Percentiles rank a stretch among this genome's conserved stretches.
Evolutionary conservation across 1,140 invertebrate genomes (phyloP).

Genomic region (Cyclina sinensis): DNA sequence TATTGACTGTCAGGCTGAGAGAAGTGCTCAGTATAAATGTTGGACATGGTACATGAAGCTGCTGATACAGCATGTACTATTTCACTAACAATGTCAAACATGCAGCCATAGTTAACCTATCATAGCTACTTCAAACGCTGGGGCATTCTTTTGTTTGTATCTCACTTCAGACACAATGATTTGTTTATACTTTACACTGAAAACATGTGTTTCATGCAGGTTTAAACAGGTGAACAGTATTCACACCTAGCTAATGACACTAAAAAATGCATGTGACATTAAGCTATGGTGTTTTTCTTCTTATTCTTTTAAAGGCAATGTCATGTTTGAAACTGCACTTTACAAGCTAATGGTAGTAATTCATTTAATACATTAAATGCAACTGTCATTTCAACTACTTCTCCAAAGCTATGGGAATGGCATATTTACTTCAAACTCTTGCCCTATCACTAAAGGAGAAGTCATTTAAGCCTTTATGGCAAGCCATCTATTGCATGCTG

Average conservation of each 20-base stretch:
- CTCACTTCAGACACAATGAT: background rate
- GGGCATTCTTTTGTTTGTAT: background rate
- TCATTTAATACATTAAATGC: no score
- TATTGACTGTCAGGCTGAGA: no score
- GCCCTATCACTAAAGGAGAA: no score
- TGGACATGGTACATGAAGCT: no score
- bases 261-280: constrained; percentile 19
- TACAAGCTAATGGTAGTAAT: no score
- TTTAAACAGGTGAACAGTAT: background rate
- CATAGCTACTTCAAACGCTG: background rate
- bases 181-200: constrained; percentile 16
- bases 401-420: no score
- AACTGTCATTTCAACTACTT: no score
- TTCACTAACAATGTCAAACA: constrained; percentile 20
- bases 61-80: background rate
- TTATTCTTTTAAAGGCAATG: background rate
- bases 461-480: no score
- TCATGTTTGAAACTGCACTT: background rate
- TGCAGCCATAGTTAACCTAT: constrained; percentile 8
- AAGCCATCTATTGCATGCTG: no score
- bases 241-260: constrained; percentile 18
- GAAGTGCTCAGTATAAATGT: no score
- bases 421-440: no score
- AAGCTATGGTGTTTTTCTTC: background rate
- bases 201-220: constrained; percentile 9